Base-by-base conservation (phyloP, 2,888 invertebrate genomes). In the Orchestes rusci region DNA sequence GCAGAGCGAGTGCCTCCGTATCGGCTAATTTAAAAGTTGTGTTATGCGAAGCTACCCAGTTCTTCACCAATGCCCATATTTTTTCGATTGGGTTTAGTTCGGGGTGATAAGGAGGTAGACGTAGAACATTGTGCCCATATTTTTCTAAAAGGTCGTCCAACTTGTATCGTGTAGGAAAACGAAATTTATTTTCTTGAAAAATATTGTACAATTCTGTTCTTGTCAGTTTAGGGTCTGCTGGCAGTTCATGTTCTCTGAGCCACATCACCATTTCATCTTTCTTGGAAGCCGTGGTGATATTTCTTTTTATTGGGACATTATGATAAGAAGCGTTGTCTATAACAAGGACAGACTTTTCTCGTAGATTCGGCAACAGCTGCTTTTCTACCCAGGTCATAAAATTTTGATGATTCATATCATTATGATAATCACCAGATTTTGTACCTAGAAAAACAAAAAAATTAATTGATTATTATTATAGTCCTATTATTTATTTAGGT, bases 31-130 rank as follows among this genome's bases (percentile, higher is more conserved):
- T 53, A 33, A 53, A 55, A 13, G 48, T 52, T 3, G 35, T 38
- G 33, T 55, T 55, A 12, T 38, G 27, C 12, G 39, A 28, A 12
- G 53, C 52, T 12, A 56, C 50, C 30, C 41, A 38, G 30, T 53
- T 53, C 43, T 56, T 55, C 4, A 53, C 43, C 13, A 34, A 33
- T 3, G 43, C 54, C 59, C 61, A 62, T 45, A 56, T 54, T 48
- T 48, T 49, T 50, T 58, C 56, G n/a, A 56, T 58, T 4, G 52
- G 56, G 43, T 56, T 57, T n/a, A 53, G 48, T 29, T 57, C 57
- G 10, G 51, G 54, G 29, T 56, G 57, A 30, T 55, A 56, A 7
- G 59, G 58, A 1, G 57, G 56, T 10, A 56, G 40, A 12, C 53
- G 33, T 5, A 57, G 30, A n/a, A 55, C 52, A 8, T 27, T 39